These are phyloP conservation scores for Chelonus insularis DNA, from an alignment of 1,140 invertebrate genomes.

Conservation along the genomic window DNA sequence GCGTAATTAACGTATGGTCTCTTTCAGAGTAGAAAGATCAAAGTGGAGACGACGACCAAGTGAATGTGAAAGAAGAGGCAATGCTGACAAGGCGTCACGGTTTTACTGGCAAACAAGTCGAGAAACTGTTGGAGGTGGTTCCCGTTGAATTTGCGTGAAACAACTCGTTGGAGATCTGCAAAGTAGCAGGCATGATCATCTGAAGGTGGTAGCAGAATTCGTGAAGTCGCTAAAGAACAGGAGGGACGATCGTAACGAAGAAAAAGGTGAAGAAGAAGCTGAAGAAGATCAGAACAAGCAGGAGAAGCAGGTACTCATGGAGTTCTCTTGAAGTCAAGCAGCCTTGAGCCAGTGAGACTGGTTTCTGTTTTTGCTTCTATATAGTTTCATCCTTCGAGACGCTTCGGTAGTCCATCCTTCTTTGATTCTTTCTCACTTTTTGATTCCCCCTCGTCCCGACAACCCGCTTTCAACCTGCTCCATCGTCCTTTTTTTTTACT, in stretches of 20 bases:
- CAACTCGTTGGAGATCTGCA: slow-evolving; percentile 35
- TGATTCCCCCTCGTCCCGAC: slow-evolving; percentile 14
- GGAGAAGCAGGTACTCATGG: slow-evolving; percentile 40
- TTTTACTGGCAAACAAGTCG: slow-evolving; percentile 24
- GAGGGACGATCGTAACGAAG: slow-evolving; percentile 25
- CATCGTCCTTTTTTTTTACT: slow-evolving; percentile 25
- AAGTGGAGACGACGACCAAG: neutral
- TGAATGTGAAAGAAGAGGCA: slow-evolving; percentile 1
- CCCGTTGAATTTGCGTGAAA: slow-evolving; percentile 55
- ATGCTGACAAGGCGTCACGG: slow-evolving; percentile 27
- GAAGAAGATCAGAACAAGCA: slow-evolving; percentile 24
- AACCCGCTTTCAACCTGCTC: slow-evolving; percentile 1
- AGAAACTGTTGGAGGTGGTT: slow-evolving; percentile 22
- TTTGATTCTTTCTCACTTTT: slow-evolving; percentile 39
- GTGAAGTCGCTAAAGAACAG: slow-evolving; percentile 12
- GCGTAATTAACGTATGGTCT: slow-evolving; percentile 3
- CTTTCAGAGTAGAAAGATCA: slow-evolving; percentile 5
- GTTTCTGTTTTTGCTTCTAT: slow-evolving; percentile 62
- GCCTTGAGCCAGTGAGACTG: slow-evolving; percentile 61
- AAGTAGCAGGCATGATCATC: neutral
- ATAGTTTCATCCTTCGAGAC: slow-evolving; percentile 55
- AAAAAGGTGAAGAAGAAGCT: slow-evolving; percentile 36
- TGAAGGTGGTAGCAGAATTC: slow-evolving; percentile 14
- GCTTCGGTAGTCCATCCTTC: slow-evolving; percentile 54
- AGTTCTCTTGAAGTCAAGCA: slow-evolving; percentile 40